Evolutionary conservation across 2,797 vertebrate species (phyloP), one percentile per base, ranked within the genome.

Genomic region (Acridotheres tristis): DNA sequence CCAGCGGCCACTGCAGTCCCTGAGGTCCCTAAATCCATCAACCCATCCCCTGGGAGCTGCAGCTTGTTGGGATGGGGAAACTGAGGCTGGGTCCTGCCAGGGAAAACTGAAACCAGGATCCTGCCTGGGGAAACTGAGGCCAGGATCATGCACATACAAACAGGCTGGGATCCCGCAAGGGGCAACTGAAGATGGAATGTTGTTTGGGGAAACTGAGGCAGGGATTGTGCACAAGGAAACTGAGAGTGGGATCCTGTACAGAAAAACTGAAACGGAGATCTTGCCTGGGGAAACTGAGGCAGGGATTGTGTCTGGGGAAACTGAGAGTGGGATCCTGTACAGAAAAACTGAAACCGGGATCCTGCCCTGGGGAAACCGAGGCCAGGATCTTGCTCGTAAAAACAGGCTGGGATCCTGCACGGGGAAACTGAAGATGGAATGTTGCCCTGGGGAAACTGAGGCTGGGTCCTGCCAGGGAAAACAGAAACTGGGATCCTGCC

Each of bases 101-200:
- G 40, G 53, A 34, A 34, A 55, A 40, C 15, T 40, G 40, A 40
- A 40, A 40, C 15, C 21, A 20, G 20, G 45, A 42, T 19, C 43
- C 43, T 45, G 43, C 43, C 19, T 10, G 19, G 43, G 43, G 43
- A 45, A 45, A 48, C 47, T 48, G 47, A 69, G 67, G 22, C 67
- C 0, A 10, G 23, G 18, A 53, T 23, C 5, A 1, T 29, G 18
- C 42, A 17, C 17, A 17, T 40, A 18, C 9, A 43, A 43, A 19
- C 42, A 43, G 42, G 9, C 42, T 19, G 17, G 42, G 42, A 22
- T 3, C 1, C 5, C 0, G 40, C 40, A 40, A 4, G 4, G 12
- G 27, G 36, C 53, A 53, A 32, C 27, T 25, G 36, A 40, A 34
- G 16, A 13, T 40, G 40, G 40, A 13, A 40, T 40, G 6, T 6